A percentile compares a stretch with the other conserved stretches of the same genome.
Conservation (phyloP, 1,140 invertebrate species). For the Lordiphosa stackelbergi region DNA sequence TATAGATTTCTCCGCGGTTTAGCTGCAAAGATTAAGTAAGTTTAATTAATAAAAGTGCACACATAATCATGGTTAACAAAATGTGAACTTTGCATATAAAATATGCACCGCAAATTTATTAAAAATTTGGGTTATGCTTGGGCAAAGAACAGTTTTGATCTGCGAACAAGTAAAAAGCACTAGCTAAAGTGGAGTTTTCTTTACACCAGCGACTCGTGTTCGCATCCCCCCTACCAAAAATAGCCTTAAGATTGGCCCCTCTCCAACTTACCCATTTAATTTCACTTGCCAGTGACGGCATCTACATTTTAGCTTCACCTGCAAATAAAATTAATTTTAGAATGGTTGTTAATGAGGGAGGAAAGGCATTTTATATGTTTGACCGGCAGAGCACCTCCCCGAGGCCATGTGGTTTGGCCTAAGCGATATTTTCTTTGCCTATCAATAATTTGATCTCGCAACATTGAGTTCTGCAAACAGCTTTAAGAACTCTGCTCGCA, state of each 20-base stretch:
- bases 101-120: conserved; percentile 73
- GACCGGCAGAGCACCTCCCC: conserved; percentile 1
- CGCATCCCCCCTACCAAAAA: background rate
- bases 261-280: background rate
- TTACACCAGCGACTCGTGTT: conserved; percentile 71
- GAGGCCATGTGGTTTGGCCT: conserved; percentile 41
- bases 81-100: conserved; percentile 61
- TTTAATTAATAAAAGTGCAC: too few species aligned
- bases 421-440: background rate
- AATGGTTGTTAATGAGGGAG: background rate
- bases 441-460: conserved; percentile 45
- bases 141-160: conserved; percentile 55
- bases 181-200: conserved; percentile 69
- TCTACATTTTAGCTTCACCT: conserved; percentile 14
- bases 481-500: conserved; percentile 32
- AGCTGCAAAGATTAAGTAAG: too few species aligned
- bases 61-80: too few species aligned
- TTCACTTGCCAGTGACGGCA: background rate
- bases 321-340: conserved; percentile 5
- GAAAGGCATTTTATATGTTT: background rate
- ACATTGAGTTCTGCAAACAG: conserved; percentile 60
- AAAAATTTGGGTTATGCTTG: conserved; percentile 75
- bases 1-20: too few species aligned
- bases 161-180: conserved; percentile 75
- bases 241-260: too few species aligned